A percentile compares a stretch with the other conserved stretches of the same genome.
Evolutionary conservation across 2,888 invertebrate species (phyloP).

Genomic region (Carterocephalus palaemon): DNA sequence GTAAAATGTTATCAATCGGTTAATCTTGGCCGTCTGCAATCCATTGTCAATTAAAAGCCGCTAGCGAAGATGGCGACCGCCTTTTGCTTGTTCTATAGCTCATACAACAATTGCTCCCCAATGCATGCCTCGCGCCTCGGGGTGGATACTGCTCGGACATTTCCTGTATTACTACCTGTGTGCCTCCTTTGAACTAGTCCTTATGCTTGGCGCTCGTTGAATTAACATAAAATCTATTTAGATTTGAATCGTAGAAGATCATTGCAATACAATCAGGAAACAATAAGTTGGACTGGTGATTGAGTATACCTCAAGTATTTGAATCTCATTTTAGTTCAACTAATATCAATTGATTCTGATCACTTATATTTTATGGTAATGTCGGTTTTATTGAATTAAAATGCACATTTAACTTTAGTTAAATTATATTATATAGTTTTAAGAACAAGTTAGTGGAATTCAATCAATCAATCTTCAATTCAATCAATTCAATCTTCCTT

Average conservation of each 20-base stretch:
- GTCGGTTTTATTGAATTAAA: too few relatives aligned
- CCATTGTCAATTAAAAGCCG: slow-evolving; percentile 73
- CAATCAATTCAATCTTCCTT: too few relatives aligned
- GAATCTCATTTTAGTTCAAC: slow-evolving; percentile 2
- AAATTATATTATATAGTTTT: too few relatives aligned
- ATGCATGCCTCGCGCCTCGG: slow-evolving; percentile 64
- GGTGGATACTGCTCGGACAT: slow-evolving; percentile 64
- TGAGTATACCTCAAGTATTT: slow-evolving; percentile 30
- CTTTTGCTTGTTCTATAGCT: slow-evolving; percentile 69
- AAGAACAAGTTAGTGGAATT: too few relatives aligned
- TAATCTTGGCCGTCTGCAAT: slow-evolving; percentile 57
- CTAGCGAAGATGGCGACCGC: slow-evolving; percentile 63
- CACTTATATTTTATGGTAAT: too few relatives aligned
- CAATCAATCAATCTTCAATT: too few relatives aligned
- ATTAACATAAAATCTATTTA: slow-evolving; percentile 68
- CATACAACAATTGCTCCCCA: slow-evolving; percentile 66
- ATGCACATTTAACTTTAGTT: too few relatives aligned
- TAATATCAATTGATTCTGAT: background rate
- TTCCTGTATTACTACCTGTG: slow-evolving; percentile 70
- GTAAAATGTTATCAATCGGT: slow-evolving; percentile 52
- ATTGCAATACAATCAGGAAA: slow-evolving; percentile 46
- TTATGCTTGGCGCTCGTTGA: slow-evolving; percentile 58
- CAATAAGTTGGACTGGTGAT: slow-evolving; percentile 39
- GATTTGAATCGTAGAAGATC: slow-evolving; percentile 50
- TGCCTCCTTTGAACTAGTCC: slow-evolving; percentile 56